Base-by-base conservation (phyloP, 2,113 vertebrate species). In the Calonectris borealis region DNA sequence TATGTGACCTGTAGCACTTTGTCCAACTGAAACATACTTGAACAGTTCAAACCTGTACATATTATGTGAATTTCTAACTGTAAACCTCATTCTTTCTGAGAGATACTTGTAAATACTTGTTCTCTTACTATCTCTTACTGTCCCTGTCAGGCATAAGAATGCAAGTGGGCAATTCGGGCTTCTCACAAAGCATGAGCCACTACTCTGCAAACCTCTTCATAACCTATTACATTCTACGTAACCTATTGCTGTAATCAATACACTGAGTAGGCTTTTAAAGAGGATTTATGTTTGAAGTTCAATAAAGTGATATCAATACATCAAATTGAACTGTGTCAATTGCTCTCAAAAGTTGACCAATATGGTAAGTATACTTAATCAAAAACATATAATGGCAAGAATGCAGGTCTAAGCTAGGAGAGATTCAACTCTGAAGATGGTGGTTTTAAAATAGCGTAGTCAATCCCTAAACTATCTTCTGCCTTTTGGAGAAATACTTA, bases 1-100 rank as follows among this genome's bases (percentile, higher is more conserved):
- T 97, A 86, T 97, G 97, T 98, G 95, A 97, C 90, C 90, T 97
- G 71, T 97, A 98, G 97, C 98, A 98, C 98, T 98, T 98, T 98
- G 97, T 97, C 95, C 86, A 94, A 90, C 75, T n/a, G 93, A 97
- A 97, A 92, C 91, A 90, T 98, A 98, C 98, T 98, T 98, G 98
- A 98, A 98, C 97, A 96, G 97, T 98, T 98, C 84, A 90, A 82
- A 86, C 94, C 94, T 94, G 38, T 97, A 88, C 55, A 93, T 98
- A 94, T 88, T 95, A 54, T 96, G 87, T 97, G 97, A 97, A 97
- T 85, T 96, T 89, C 88, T 93, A 89, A 72, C 61, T 96, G 81
- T 95, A 48, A 94, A 27, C 19, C 5, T 96, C 31, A 31, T 69
- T 89, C 71, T 91, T 69, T 96, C 87, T 86, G 58, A 77, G 75